A percentile compares a stretch with the other conserved stretches of the same genome.
phyloP scores from a whole-genome alignment of 2,113 vertebrate genomes.

The Pelvicachromis taeniatus region DNA sequence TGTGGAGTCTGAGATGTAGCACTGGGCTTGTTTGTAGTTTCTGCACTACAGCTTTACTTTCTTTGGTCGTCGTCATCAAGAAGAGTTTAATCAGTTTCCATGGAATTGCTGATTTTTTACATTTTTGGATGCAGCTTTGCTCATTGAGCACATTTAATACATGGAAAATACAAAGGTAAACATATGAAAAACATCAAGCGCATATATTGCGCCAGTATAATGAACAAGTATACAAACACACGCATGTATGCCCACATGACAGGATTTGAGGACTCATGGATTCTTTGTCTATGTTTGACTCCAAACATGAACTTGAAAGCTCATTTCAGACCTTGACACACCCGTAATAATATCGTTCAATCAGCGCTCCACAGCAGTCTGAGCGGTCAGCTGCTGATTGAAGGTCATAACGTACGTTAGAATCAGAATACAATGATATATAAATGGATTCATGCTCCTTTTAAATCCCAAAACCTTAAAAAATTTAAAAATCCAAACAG shows the following conservation, averaged over 20 bases:
- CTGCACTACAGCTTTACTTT: background rate
- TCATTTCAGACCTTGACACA: background rate
- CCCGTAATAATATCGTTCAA: background rate
- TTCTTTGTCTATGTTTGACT: background rate
- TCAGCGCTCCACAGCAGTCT: background rate
- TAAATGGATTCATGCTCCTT: background rate
- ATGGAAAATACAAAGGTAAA: background rate
- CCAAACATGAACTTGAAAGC: background rate
- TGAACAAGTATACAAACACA: background rate
- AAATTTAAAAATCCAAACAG: background rate
- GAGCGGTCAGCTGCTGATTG: background rate
- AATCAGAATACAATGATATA: background rate
- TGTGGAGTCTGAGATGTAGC: background rate
- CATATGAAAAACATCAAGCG: background rate
- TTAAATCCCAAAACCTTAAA: background rate
- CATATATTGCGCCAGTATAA: background rate
- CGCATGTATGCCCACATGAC: background rate
- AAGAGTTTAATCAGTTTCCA: background rate
- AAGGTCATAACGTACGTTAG: background rate
- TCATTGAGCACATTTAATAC: background rate
- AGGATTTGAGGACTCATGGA: background rate
- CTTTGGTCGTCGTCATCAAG: background rate
- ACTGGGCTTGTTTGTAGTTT: background rate
- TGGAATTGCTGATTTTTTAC: background rate
- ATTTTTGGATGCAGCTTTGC: background rate